phyloP scores from a whole-genome alignment of 2,888 invertebrate species.

The Macrosoma leucophasiata region DNA sequence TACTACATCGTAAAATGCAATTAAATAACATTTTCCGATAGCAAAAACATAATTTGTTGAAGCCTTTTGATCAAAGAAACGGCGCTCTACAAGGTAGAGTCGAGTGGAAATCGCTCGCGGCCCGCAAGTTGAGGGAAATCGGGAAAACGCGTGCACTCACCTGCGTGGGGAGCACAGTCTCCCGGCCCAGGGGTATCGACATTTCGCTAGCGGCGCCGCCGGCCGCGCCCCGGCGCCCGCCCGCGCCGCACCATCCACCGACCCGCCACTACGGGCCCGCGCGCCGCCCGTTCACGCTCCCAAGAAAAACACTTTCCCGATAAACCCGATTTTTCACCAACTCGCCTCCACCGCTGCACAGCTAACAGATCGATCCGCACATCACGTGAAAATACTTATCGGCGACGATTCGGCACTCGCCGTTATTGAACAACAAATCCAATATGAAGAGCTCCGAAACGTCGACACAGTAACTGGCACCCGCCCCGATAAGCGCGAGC shows the following conservation, averaged over 20 bases:
- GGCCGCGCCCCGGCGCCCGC: conserved; percentile 73
- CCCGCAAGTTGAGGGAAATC: conserved; percentile 24
- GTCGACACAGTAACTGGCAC: conserved; percentile 38
- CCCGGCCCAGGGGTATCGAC: conserved; percentile 74
- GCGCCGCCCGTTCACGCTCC: conserved; percentile 43
- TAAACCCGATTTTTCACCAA: conserved; percentile 39
- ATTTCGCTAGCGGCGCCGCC: conserved; percentile 72
- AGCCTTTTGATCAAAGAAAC: too few species aligned
- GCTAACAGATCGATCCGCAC: conserved; percentile 32
- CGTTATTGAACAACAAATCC: conserved; percentile 36
- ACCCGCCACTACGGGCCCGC: conserved; percentile 47
- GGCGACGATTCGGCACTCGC: conserved; percentile 32
- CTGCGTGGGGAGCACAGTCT: conserved; percentile 70
- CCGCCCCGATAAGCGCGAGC: conserved; percentile 52
- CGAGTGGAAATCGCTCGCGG: conserved; percentile 6
- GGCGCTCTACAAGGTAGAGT: too few species aligned
- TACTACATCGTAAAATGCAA: too few species aligned
- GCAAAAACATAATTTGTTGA: too few species aligned
- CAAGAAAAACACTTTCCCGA: conserved; percentile 66
- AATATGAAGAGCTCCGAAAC: conserved; percentile 30
- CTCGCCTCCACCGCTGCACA: conserved; percentile 34
- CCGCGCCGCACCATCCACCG: conserved; percentile 68
- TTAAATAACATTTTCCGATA: too few species aligned
- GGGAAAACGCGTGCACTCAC: conserved; percentile 50
- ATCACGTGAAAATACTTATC: conserved; percentile 39